Percentiles rank a stretch among this genome's conserved stretches.
These are phyloP conservation scores for Tichodroma muraria DNA, from an alignment of 2,113 vertebrate genomes.

Conservation along the genomic window DNA sequence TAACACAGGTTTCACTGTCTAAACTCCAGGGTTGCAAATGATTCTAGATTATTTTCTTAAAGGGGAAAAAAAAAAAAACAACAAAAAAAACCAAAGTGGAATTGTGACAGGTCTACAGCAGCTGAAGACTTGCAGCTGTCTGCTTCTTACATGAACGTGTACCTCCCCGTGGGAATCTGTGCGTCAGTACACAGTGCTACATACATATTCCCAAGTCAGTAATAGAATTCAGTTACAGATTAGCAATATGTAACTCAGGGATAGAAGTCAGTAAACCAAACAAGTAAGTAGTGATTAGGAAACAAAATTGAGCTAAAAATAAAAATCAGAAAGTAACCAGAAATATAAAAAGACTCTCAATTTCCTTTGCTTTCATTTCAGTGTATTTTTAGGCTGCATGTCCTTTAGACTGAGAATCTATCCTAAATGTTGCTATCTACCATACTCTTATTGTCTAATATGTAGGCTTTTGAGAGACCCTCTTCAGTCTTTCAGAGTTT, in stretches of 20 bases:
- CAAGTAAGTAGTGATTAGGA: neutral
- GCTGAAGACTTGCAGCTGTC: constrained; percentile 28
- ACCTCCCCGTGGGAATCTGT: neutral
- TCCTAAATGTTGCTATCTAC: neutral
- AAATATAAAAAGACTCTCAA: neutral
- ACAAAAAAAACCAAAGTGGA: neutral
- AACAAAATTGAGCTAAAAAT: neutral
- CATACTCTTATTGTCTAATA: neutral
- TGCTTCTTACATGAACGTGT: neutral
- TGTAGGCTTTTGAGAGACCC: neutral
- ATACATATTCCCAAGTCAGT: neutral
- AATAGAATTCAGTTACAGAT: neutral
- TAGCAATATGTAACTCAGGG: neutral
- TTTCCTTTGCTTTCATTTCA: neutral
- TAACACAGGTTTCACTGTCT: neutral
- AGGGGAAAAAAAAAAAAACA: neutral
- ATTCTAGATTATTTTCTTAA: neutral
- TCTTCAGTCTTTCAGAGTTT: neutral
- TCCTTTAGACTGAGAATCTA: neutral
- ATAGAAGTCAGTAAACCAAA: neutral
- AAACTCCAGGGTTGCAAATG: neutral
- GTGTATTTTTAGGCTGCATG: neutral
- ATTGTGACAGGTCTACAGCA: constrained; percentile 21
- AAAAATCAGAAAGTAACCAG: neutral
- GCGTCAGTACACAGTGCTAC: neutral